A percentile compares a stretch with the other conserved stretches of the same genome.
These are phyloP conservation scores for Nowickia ferox DNA, from an alignment of 2,888 invertebrate species.

Conservation along the genomic window DNA sequence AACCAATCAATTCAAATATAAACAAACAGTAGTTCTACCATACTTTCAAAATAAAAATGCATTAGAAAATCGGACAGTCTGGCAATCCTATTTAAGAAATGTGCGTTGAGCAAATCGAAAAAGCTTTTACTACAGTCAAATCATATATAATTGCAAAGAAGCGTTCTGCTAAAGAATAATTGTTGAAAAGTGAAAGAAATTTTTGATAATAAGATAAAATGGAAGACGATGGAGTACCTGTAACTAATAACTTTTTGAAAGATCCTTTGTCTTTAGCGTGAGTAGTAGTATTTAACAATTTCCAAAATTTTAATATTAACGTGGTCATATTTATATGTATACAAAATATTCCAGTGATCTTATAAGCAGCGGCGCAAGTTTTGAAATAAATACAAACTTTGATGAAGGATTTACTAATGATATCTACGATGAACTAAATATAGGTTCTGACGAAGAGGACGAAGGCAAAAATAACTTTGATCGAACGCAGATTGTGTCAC, in stretches of 20 bases:
- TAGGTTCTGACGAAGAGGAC: constrained; percentile 75
- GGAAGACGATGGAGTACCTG: constrained; percentile 64
- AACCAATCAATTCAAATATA: no score
- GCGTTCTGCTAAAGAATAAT: background rate
- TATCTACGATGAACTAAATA: constrained; percentile 76
- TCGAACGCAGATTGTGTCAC: constrained; percentile 76
- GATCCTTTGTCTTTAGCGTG: constrained; percentile 77
- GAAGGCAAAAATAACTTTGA: constrained; percentile 52
- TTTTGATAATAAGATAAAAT: constrained; percentile 37
- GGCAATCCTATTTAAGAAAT: background rate
- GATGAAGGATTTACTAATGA: constrained; percentile 75
- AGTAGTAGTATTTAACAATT: constrained; percentile 13
- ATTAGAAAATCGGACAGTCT: background rate
- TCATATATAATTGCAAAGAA: background rate
- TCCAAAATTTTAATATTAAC: background rate
- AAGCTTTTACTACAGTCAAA: background rate
- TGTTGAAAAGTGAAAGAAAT: background rate
- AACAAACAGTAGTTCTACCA: no score
- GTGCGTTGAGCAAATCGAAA: background rate
- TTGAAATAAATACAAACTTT: constrained; percentile 79
- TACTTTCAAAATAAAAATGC: background rate
- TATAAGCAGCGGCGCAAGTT: constrained; percentile 77
- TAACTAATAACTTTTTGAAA: constrained; percentile 73
- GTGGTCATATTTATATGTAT: background rate
- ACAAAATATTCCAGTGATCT: constrained; percentile 74